These are phyloP conservation scores for Picathartes gymnocephalus DNA, from an alignment of 2,113 vertebrate genomes.

Conservation along the genomic window DNA sequence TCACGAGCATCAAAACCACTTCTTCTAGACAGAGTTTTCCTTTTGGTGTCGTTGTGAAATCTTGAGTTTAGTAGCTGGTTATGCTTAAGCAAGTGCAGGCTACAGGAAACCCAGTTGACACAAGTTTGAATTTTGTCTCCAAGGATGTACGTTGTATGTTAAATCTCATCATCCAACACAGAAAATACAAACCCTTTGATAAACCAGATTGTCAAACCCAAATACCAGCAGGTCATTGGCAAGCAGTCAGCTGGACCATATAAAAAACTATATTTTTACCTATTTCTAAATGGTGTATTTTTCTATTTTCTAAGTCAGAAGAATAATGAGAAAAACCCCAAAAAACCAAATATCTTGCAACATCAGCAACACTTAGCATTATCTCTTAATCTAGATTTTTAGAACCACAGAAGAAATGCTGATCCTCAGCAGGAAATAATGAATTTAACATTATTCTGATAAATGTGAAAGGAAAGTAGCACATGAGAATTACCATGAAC, in stretches of 20 bases:
- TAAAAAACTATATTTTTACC: background rate
- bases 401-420: background rate
- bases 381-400: background rate
- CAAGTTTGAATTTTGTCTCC: background rate
- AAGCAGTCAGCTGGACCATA: background rate
- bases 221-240: background rate
- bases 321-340: rapidly evolving
- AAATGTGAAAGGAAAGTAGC: background rate
- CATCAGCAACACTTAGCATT: background rate
- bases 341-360: background rate
- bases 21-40: background rate
- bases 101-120: background rate
- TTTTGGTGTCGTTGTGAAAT: background rate
- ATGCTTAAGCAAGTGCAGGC: background rate
- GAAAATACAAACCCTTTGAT: background rate
- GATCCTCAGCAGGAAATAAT: background rate
- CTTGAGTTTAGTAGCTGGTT: background rate
- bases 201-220: background rate
- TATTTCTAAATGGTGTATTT: background rate
- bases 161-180: background rate
- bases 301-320: background rate
- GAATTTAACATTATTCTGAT: background rate
- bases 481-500: background rate
- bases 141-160: too few relatives aligned
- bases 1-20: background rate